Conservation (phyloP, 1,140 invertebrate species). For the Heliconius hewitsoni region DNA sequence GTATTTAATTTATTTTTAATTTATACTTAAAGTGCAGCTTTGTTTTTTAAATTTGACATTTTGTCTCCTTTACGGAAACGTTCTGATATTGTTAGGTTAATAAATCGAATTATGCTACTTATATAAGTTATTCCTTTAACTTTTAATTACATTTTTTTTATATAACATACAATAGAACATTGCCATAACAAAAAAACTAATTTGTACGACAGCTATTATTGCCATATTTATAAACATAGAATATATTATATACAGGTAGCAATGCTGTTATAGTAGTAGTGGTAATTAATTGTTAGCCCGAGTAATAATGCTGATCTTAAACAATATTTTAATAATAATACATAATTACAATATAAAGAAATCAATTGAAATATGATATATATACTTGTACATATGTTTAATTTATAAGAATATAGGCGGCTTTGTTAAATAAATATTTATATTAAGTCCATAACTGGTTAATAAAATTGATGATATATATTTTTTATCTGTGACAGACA, state of each 20-base stretch:
- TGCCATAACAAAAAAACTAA: conserved; percentile 20
- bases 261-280: conserved; percentile 30
- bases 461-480: background rate
- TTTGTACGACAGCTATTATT: conserved; percentile 36
- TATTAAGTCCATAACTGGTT: background rate
- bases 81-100: conserved; percentile 32
- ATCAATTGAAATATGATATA: background rate
- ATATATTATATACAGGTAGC: conserved; percentile 23
- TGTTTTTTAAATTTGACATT: conserved; percentile 25
- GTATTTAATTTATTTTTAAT: conserved; percentile 18
- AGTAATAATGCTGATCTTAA: background rate
- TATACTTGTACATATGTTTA: background rate
- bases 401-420: background rate
- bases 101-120: conserved; percentile 19
- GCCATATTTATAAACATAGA: conserved; percentile 38
- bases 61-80: conserved; percentile 14
- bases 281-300: conserved; percentile 1
- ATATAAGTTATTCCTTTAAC: conserved; percentile 11
- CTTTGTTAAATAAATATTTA: background rate
- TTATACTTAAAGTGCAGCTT: conserved; percentile 29
- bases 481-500: background rate
- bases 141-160: conserved; percentile 24
- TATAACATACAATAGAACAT: conserved; percentile 30
- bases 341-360: background rate
- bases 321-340: background rate